Conservation (phyloP, 2,797 vertebrate genomes). For the Hemibagrus guttatus region DNA sequence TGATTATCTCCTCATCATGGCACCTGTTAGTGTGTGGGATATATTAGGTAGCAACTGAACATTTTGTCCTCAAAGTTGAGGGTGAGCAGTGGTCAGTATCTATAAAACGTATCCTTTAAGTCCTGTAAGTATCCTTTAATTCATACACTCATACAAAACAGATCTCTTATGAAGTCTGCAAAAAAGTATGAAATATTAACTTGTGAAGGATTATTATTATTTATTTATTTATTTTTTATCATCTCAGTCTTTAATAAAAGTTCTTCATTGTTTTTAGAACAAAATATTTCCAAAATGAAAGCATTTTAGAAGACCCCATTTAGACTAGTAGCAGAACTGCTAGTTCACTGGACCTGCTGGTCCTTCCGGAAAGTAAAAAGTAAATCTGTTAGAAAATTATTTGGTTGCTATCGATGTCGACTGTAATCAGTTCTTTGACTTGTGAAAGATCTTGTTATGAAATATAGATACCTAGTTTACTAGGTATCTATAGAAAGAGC, state of each 20-base stretch:
- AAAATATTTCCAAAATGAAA: neutral
- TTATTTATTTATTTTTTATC: too few species aligned
- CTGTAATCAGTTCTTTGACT: neutral
- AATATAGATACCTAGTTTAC: neutral
- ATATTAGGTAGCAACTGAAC: too few species aligned
- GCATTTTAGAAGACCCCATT: neutral
- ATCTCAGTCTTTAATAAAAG: neutral
- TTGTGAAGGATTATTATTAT: neutral
- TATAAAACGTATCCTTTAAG: too few species aligned
- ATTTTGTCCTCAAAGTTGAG: too few species aligned
- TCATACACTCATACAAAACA: neutral
- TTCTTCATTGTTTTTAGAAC: neutral
- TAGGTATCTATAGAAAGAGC: neutral
- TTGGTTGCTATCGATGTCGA: neutral
- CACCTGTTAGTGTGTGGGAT: too few species aligned
- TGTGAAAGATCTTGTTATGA: constrained; percentile 8
- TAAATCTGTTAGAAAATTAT: neutral
- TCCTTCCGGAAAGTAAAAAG: too few species aligned
- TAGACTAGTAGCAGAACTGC: neutral
- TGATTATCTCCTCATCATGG: too few species aligned
- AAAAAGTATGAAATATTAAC: neutral
- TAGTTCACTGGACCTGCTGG: neutral
- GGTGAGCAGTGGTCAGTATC: too few species aligned
- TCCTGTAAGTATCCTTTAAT: too few species aligned
- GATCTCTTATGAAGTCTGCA: neutral